Base-by-base conservation (phyloP, 2,113 vertebrate species). In the Larimichthys crocea region DNA sequence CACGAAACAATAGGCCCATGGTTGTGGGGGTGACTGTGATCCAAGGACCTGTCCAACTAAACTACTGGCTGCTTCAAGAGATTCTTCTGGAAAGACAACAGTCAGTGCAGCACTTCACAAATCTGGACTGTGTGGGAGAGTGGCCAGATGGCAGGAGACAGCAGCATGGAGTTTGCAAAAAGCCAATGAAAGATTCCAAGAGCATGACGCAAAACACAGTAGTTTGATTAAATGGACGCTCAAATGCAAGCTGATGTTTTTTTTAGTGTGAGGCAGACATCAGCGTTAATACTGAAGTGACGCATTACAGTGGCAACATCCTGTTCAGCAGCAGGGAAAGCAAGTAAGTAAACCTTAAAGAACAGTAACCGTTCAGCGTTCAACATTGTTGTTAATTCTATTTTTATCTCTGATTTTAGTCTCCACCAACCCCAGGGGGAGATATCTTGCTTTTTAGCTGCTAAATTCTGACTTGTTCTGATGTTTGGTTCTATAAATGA, bases 81-180 rank as follows among this genome's bases (percentile, higher is more conserved):
- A 62, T 62, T 76, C 86, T 82, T 82, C 80, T 86, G 82, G 87
- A 82, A 71, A 82, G 61, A 81, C 85, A 74, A 89, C 71, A 85
- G 76, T 91, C 87, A 80, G 82, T 75, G 79, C 83, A 69, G 71
- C 83, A 71, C 79, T 88, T 91, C 86, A 93, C 87, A 92, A 88
- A 88, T 90, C 87, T 86, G 86, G 78, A 90, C 85, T 89, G 86
- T 85, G 89, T 93, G 89, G 89, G 90, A 86, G 88, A 89, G 74
- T n/a, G 73, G 73, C 86, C 90, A 93, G 90, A 91, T 93, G 92
- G 90, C 84, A 82, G 79, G 40, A 86, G 82, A 86, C 67, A 76
- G 84, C 87, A 86, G 85, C 83, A 70, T 67, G 65, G 88, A 91
- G 85, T 87, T 80, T 83, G 79, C 75, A 87, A 74, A 85, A 86